Conservation (phyloP, 2,888 invertebrate genomes). For the Apamea monoglypha region DNA sequence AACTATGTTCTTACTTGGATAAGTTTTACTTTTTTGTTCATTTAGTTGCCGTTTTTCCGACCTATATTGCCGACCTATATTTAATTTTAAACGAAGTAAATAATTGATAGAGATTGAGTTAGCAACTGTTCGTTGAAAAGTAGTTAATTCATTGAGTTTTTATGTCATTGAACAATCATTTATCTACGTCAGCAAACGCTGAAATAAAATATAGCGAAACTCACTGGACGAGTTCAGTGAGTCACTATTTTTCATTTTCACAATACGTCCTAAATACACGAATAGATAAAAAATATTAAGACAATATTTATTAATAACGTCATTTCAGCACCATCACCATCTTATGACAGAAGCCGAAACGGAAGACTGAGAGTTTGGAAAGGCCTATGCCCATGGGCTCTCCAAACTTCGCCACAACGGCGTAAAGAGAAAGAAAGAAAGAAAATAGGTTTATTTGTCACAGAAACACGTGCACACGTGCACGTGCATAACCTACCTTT, state of each 20-base stretch:
- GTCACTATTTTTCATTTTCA: neutral
- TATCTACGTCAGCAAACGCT: neutral
- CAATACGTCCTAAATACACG: neutral
- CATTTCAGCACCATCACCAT: neutral
- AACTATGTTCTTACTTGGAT: slow-evolving; percentile 29
- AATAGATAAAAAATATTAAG: neutral
- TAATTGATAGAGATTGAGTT: slow-evolving; percentile 9
- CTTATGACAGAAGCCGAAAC: neutral
- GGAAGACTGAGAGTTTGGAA: too few species aligned
- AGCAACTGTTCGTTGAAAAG: neutral
- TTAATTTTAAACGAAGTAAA: slow-evolving; percentile 17
- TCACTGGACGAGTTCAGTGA: neutral
- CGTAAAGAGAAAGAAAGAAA: too few species aligned
- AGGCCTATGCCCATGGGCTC: too few species aligned
- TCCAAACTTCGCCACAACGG: neutral
- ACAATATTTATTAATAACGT: neutral
- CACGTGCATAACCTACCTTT: neutral
- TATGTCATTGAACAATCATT: slow-evolving; percentile 2
- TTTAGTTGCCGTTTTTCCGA: neutral
- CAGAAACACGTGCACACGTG: too few species aligned
- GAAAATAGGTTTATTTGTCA: too few species aligned
- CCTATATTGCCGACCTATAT: neutral
- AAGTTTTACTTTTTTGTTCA: neutral
- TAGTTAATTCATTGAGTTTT: neutral
- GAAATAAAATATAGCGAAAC: neutral